These are phyloP conservation scores for Gorsachius goisagi DNA, from an alignment of 2,113 vertebrate species.

Conservation along the genomic window DNA sequence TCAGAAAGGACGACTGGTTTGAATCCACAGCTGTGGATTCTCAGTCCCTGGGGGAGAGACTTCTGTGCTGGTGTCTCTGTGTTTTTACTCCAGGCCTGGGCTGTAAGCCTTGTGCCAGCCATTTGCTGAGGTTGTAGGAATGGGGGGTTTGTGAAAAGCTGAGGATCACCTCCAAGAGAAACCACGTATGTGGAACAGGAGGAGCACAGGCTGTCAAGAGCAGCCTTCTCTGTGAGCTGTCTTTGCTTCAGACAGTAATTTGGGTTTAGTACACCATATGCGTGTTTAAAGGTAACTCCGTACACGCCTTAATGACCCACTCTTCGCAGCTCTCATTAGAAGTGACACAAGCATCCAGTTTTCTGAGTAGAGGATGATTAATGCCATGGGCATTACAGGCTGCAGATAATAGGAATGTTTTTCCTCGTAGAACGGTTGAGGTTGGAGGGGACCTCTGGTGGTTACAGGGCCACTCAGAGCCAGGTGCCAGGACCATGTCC, in stretches of 20 bases:
- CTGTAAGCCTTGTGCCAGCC: not conserved
- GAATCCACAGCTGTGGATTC: not conserved
- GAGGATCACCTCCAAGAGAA: not conserved
- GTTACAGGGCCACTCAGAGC: not conserved
- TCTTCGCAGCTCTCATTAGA: not conserved
- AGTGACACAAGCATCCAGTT: not conserved
- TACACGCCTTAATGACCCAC: not conserved
- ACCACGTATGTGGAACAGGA: not conserved
- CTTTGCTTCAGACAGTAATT: not conserved
- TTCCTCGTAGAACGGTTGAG: not conserved
- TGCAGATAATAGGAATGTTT: not conserved
- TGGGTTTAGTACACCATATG: not conserved
- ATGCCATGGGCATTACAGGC: not conserved
- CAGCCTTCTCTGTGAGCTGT: not conserved
- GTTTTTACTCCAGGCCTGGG: not conserved
- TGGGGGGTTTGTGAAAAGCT: accelerated
- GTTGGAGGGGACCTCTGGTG: not conserved
- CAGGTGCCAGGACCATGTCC: not conserved
- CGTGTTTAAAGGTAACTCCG: not conserved
- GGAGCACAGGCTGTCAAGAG: not conserved
- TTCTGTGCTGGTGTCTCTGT: not conserved
- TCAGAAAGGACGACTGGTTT: not conserved
- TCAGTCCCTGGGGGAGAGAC: not conserved
- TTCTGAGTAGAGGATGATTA: not conserved
- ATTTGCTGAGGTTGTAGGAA: not conserved